Conservation (phyloP, 1,140 invertebrate genomes). For the Meloidogyne exigua region DNA sequence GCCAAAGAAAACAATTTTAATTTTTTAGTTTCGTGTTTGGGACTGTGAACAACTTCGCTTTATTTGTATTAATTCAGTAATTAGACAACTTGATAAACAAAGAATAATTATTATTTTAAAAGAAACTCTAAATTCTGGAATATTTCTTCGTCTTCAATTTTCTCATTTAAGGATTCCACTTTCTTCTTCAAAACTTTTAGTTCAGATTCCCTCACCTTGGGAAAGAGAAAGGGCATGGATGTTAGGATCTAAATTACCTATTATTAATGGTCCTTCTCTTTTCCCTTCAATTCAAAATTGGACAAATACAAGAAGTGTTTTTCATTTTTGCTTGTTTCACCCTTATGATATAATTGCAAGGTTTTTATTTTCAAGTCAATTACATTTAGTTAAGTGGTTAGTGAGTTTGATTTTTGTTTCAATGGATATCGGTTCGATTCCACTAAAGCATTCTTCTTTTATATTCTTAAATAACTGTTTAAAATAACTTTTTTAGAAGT, state of each 20-base stretch:
- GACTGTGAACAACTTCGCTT: conserved; percentile 6
- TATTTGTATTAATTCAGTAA: conserved; percentile 27
- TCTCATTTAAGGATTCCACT: conserved; percentile 7
- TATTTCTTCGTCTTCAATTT: conserved; percentile 15
- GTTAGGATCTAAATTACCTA: conserved; percentile 8
- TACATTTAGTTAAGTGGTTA: background rate
- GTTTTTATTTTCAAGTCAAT: background rate
- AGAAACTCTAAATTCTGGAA: conserved; percentile 4
- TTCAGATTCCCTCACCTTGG: conserved; percentile 31
- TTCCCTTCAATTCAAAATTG: background rate
- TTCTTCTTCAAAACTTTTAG: conserved; percentile 19
- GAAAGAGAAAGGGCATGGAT: conserved; percentile 35
- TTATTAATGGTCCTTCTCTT: background rate
- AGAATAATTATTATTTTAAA: conserved; percentile 9
- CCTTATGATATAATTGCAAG: conserved; percentile 21
- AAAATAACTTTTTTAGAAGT: conserved; percentile 31
- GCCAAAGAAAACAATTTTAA: background rate
- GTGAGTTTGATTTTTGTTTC: background rate
- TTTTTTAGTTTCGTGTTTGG: conserved; percentile 21
- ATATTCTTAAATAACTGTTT: too few relatives aligned
- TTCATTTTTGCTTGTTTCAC: conserved; percentile 18
- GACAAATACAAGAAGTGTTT: background rate
- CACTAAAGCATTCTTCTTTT: background rate
- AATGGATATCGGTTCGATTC: background rate
- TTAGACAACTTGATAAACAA: background rate